Evolutionary conservation across 37 sponge, comb jelly and placozoan species (phyloP).

Genomic region (Oopsacas minuta): DNA sequence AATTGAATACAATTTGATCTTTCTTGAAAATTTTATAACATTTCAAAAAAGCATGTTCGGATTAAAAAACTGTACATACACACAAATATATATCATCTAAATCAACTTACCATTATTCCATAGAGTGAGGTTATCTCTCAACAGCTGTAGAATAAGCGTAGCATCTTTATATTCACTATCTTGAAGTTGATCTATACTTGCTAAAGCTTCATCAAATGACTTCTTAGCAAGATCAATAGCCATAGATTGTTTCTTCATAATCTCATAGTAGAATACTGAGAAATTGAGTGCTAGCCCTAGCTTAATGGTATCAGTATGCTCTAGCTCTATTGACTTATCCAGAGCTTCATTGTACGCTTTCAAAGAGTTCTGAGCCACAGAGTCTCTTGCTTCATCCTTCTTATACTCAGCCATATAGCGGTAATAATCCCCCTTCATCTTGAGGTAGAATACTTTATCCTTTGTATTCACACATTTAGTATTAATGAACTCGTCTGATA

Average conservation of each 20-base stretch:
- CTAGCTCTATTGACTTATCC: conserved; percentile 19
- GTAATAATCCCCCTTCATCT: conserved; percentile 48
- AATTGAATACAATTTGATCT: too few species aligned
- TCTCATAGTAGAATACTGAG: conserved; percentile 95
- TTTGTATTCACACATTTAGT: conserved; percentile 15
- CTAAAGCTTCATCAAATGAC: background rate
- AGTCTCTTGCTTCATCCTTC: background rate
- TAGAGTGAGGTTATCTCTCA: conserved; percentile 3
- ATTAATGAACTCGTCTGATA: conserved; percentile 18
- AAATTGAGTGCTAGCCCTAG: conserved; percentile 87
- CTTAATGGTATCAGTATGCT: conserved; percentile 76
- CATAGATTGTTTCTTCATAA: conserved; percentile 38
- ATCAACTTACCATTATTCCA: background rate
- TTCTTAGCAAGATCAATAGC: conserved; percentile 60
- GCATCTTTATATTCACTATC: background rate
- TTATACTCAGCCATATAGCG: conserved; percentile 34
- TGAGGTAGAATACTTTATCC: conserved; percentile 32
- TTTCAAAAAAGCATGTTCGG: background rate
- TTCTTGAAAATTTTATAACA: too few species aligned
- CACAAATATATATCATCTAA: background rate
- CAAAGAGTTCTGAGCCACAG: conserved; percentile 37
- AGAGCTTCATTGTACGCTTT: conserved; percentile 52
- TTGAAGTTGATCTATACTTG: background rate
- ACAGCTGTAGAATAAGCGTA: background rate
- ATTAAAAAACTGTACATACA: background rate